Evolutionary conservation across 2,888 invertebrate genomes (phyloP).

Genomic region (Hirtodrosophila confusa): DNA sequence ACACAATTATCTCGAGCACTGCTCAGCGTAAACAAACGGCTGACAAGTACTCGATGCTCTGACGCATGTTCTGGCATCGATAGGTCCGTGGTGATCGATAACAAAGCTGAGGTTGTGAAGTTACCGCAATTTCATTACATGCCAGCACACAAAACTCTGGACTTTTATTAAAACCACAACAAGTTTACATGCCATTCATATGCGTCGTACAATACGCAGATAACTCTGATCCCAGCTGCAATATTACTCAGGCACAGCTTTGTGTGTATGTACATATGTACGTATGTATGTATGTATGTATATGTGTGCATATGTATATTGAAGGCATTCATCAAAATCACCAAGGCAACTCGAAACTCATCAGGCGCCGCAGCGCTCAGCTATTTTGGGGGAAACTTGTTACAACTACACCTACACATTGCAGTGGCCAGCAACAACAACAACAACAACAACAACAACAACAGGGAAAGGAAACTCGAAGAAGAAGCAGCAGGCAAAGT

Average conservation of each 20-base stretch:
- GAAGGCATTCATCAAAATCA: conserved; percentile 76
- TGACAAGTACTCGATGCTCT: not conserved
- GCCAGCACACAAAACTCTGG: conserved; percentile 22
- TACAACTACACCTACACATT: conserved; percentile 52
- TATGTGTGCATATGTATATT: conserved; percentile 52
- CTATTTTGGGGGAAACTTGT: conserved; percentile 67
- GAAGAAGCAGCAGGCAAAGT: conserved; percentile 21
- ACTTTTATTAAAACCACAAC: conserved; percentile 68
- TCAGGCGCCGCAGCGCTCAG: conserved; percentile 52
- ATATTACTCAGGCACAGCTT: conserved; percentile 53
- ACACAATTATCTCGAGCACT: no score
- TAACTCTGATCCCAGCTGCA: conserved; percentile 49
- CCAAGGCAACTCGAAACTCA: conserved; percentile 72
- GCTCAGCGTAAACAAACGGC: no score
- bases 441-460: conserved; percentile 15
- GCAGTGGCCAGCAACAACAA: conserved; percentile 29
- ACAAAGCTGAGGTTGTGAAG: not conserved
- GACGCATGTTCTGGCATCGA: not conserved
- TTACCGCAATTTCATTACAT: conserved; percentile 29
- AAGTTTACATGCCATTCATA: conserved; percentile 63
- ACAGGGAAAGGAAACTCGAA: not conserved
- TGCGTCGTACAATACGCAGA: conserved; percentile 28
- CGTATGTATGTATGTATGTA: conserved; percentile 2
- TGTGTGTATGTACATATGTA: conserved; percentile 29
- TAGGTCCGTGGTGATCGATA: conserved; percentile 9